These are phyloP conservation scores for Cercopithecus mitis DNA, from an alignment of 2,797 vertebrate species.

Conservation along the genomic window DNA sequence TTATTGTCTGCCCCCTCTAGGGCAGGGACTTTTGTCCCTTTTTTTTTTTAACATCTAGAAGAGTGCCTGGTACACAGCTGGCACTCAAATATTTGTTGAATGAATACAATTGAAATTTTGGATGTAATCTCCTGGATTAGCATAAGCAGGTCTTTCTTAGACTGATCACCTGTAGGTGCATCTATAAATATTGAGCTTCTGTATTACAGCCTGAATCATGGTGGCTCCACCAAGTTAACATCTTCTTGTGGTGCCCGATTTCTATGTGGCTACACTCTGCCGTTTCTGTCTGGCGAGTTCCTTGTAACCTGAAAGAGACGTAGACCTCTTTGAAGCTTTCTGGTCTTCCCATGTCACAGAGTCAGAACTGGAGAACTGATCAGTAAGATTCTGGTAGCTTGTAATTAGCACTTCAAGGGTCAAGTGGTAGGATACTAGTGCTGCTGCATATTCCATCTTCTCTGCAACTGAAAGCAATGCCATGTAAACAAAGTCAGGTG, in stretches of 20 bases:
- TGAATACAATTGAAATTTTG: background rate
- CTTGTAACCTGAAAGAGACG: background rate
- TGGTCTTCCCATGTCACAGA: background rate
- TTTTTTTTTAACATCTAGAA: background rate
- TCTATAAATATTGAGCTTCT: background rate
- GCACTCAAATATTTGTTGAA: background rate
- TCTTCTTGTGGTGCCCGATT: background rate
- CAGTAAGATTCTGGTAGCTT: slow-evolving; percentile 6
- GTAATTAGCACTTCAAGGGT: slow-evolving; percentile 26
- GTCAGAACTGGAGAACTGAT: slow-evolving; percentile 29
- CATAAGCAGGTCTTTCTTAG: background rate
- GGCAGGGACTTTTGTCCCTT: background rate
- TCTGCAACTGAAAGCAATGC: background rate
- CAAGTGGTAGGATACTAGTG: background rate
- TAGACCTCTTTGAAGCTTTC: slow-evolving; percentile 9
- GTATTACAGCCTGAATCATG: background rate
- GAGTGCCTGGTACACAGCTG: background rate
- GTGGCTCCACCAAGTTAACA: background rate
- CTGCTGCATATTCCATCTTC: background rate
- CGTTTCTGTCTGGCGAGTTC: background rate
- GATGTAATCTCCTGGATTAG: background rate
- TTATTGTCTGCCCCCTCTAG: background rate
- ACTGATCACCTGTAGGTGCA: background rate
- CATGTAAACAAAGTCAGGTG: background rate
- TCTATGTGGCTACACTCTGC: background rate